phyloP scores from a whole-genome alignment of 2,888 invertebrate species.

The Meiosimyza platycephala region DNA sequence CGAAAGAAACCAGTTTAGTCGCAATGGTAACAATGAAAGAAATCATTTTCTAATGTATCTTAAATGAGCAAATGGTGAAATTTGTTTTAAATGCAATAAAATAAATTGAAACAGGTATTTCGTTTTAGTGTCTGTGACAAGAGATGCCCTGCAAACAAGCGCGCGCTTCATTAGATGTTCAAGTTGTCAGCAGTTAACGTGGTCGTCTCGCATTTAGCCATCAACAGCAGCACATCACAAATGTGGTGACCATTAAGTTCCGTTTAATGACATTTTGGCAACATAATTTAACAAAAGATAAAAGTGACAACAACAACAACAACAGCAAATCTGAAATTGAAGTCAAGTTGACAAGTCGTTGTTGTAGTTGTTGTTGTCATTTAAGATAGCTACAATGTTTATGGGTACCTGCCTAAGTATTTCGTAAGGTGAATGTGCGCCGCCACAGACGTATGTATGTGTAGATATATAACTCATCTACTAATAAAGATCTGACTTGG shows the following conservation, averaged over 20 bases:
- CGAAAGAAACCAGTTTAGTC: not conserved
- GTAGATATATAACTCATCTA: constrained; percentile 12
- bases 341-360: not conserved
- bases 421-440: constrained; percentile 15
- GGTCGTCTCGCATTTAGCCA: not conserved
- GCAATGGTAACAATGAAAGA: not conserved
- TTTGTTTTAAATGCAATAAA: not conserved
- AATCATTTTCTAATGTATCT: constrained; percentile 7
- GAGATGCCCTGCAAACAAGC: constrained; percentile 8
- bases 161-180: constrained; percentile 19
- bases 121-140: not conserved
- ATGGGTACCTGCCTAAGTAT: not conserved
- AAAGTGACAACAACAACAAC: not conserved
- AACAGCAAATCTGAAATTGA: constrained; percentile 4
- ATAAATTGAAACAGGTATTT: constrained; percentile 13
- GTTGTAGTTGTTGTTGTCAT: constrained; percentile 9
- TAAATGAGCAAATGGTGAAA: constrained; percentile 13
- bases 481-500: constrained; percentile 15
- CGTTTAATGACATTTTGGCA: constrained; percentile 25
- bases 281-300: not conserved
- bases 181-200: not conserved
- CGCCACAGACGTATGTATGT: no score
- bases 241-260: constrained; percentile 3
- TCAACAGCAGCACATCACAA: not conserved
- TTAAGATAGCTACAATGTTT: no score